These are phyloP conservation scores for Nematopogon swammerdamellus DNA, from an alignment of 2,888 invertebrate genomes.

Conservation along the genomic window DNA sequence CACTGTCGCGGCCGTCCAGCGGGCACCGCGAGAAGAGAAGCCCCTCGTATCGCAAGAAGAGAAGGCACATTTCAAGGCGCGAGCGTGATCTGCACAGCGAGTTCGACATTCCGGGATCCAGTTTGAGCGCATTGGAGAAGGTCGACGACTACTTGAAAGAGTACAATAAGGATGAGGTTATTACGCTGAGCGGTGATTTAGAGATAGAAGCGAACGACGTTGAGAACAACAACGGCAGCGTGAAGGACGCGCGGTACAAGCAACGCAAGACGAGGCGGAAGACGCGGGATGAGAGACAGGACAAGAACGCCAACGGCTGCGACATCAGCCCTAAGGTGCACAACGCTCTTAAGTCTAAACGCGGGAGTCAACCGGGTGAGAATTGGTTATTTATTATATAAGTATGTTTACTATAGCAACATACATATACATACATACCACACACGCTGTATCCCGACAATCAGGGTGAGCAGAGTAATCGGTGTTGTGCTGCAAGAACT, in stretches of 20 bases:
- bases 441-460: too few relatives aligned
- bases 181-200: slow-evolving; percentile 47
- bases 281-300: slow-evolving; percentile 38
- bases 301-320: slow-evolving; percentile 29
- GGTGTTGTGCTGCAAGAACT: too few relatives aligned
- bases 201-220: slow-evolving; percentile 47
- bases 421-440: too few relatives aligned
- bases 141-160: slow-evolving; percentile 51
- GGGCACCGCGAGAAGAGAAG: slow-evolving; percentile 48
- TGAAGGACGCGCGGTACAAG: slow-evolving; percentile 38
- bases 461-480: too few relatives aligned
- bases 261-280: slow-evolving; percentile 41
- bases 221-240: slow-evolving; percentile 41
- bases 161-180: slow-evolving; percentile 48
- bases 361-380: slow-evolving; percentile 29
- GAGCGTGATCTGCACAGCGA: slow-evolving; percentile 42
- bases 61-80: slow-evolving; percentile 41
- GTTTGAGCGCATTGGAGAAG: slow-evolving; percentile 49
- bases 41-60: slow-evolving; percentile 47
- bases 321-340: slow-evolving; percentile 51
- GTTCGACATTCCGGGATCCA: slow-evolving; percentile 49
- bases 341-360: slow-evolving; percentile 30
- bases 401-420: too few relatives aligned
- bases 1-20: slow-evolving; percentile 41
- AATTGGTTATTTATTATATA: too few relatives aligned